A percentile compares a stretch with the other conserved stretches of the same genome.
Evolutionary conservation across 2,113 vertebrate species (phyloP).

Genomic region (Rhea pennata): DNA sequence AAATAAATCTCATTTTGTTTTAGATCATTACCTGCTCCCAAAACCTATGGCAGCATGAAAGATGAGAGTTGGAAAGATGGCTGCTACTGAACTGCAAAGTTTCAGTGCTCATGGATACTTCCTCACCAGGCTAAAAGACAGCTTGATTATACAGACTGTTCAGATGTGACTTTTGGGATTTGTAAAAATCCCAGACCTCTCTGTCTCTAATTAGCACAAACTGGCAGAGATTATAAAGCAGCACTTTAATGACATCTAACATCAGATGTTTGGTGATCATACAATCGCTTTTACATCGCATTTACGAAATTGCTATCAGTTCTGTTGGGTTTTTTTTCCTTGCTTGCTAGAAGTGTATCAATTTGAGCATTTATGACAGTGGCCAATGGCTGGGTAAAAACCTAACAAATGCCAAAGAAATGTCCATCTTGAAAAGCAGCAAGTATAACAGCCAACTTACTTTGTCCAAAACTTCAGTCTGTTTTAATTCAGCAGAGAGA

Average conservation of each 20-base stretch:
- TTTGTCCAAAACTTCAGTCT: conserved; percentile 60
- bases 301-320: conserved; percentile 58
- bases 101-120: conserved; percentile 71
- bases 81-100: conserved; percentile 87
- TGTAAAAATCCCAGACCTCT: conserved; percentile 77
- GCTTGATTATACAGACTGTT: conserved; percentile 78
- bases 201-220: conserved; percentile 84
- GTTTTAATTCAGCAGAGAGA: conserved; percentile 51
- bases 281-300: conserved; percentile 74
- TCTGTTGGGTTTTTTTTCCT: conserved; percentile 47
- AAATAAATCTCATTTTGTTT: conserved; percentile 56
- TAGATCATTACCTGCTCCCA: conserved; percentile 93
- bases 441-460: conserved; percentile 38
- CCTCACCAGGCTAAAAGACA: conserved; percentile 72
- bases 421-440: conserved; percentile 75
- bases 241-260: conserved; percentile 96
- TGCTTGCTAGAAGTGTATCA: conserved; percentile 71
- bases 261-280: conserved; percentile 83
- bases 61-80: conserved; percentile 98
- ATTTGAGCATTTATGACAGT: conserved; percentile 75
- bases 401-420: conserved; percentile 91
- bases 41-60: conserved; percentile 84
- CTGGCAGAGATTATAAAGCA: conserved; percentile 85
- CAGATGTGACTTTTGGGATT: conserved; percentile 78
- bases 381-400: conserved; percentile 77